A percentile compares a stretch with the other conserved stretches of the same genome.
Conservation (phyloP, 2,797 vertebrate genomes). For the Gymnoscopelus microlampas region DNA sequence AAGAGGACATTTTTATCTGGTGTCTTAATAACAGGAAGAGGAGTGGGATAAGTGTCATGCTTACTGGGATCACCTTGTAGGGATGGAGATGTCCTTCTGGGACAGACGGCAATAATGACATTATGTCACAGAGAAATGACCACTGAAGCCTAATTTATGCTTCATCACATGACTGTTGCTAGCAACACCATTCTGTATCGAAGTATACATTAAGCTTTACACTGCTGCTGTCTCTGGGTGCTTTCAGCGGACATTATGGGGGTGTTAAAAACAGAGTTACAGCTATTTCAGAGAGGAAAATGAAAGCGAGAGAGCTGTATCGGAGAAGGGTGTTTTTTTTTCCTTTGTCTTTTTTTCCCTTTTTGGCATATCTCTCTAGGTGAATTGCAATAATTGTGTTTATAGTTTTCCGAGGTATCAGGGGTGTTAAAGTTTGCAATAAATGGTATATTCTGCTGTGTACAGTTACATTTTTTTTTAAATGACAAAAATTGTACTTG, state of each 20-base stretch:
- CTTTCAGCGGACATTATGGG: background rate
- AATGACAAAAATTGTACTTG: conserved; percentile 76
- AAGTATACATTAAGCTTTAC: background rate
- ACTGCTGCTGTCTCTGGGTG: conserved; percentile 34
- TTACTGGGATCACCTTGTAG: conserved; percentile 26
- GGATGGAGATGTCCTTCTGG: conserved; percentile 13
- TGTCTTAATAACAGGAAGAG: conserved; percentile 4
- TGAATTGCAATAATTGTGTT: conserved; percentile 76
- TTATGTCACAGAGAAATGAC: conserved; percentile 1
- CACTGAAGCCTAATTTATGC: conserved; percentile 1
- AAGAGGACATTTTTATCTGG: conserved; percentile 35
- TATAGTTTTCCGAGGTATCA: conserved; percentile 77
- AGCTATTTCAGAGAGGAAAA: conserved; percentile 44
- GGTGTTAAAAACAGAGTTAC: conserved; percentile 26
- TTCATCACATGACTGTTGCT: too few relatives aligned
- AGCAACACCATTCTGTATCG: too few relatives aligned
- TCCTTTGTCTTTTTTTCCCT: conserved; percentile 21
- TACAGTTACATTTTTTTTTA: conserved; percentile 83
- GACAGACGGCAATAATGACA: conserved; percentile 16
- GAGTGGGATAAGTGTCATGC: conserved; percentile 23
- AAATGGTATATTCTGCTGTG: conserved; percentile 84
- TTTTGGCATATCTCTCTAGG: conserved; percentile 74
- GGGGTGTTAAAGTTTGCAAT: conserved; percentile 81
- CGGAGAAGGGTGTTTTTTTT: conserved; percentile 30
- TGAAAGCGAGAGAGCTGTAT: conserved; percentile 44